Evolutionary conservation across 1,140 invertebrate genomes (phyloP), one percentile per base, ranked within the genome.

Genomic region (Arion vulgaris): DNA sequence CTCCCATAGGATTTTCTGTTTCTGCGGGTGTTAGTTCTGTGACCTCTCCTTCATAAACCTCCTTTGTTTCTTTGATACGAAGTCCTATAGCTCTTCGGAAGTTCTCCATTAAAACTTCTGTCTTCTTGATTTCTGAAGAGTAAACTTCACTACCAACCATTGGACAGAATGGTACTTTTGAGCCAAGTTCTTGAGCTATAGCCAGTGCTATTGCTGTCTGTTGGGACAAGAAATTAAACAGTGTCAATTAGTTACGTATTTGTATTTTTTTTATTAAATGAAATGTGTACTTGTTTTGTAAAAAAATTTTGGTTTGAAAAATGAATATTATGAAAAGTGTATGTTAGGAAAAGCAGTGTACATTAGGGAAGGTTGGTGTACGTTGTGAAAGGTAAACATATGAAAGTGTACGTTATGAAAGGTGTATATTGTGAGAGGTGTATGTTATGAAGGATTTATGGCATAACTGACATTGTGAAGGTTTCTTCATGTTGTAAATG

Each of bases 121-220:
- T 99, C 91, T 99, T 99, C 92, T 99, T 99, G n/a, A 99, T 99
- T 93, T 99, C 99, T 26, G 97, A 96, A 87, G 98, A 99, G 92
- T 97, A 99, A 0, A 99, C 98, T 94, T 99, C 99, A 82, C 98
- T 99, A 1, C 98, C 99, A 62, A 99, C 99, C 98, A 99, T 99
- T 0, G 98, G 98, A 93, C 98, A 99, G 90, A 99, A 99, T 36
- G 99, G 99, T 7, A 99, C 97, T 94, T 99, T 99, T 88, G 95
- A 98, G 36, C 99, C 99, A 2, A 99, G 93, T 92, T 99, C 98
- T 91, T 99, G 98, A 4, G 98, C 96, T 83, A 99, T 98, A 26
- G 98, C 99, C 69, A 99, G 92, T 15, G 98, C 98, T 84, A 99
- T 97, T 0, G 98, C 98, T 38, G 98, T 99, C 94, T 94, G 83